Evolutionary conservation across 2,113 vertebrate genomes (phyloP), one percentile per base, ranked within the genome.

Genomic region (Datnioides undecimradiatus): DNA sequence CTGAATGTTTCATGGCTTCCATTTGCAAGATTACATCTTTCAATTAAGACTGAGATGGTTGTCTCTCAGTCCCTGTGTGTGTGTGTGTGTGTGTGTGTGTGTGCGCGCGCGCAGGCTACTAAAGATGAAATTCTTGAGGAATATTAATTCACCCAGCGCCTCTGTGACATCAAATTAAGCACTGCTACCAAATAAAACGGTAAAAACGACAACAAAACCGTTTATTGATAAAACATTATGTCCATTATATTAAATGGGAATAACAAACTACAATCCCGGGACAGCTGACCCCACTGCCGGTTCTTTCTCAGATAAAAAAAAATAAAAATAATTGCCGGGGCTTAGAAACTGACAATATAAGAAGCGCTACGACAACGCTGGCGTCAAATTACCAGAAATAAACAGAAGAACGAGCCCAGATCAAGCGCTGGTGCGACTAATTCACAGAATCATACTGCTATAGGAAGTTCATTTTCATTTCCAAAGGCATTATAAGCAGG

Each of bases 1-100:
- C 46, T 84, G 60, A 90, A 89, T 90, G 80, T 91, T 92, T 89
- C 83, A 90, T 84, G 70, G 60, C 74, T 88, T 91, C 90, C 88
- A 88, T 93, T 91, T 90, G 58, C 80, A 89, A 92, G 90, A 93
- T 91, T 92, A 86, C 71, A 92, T 92, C 91, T 93, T 91, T 92
- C 89, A 91, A 88, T 92, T 91, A 92, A 88, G 85, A 88, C 67
- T 45, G 45, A 88, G 90, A 92, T 92, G 78, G 80, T 80, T 91
- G 82, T 87, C 90, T 92, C 51, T 80, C 13, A 17, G 63, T 55
- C 33, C 38, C 23, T 25, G 29, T 63, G 23, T 0, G 38, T 72
- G 51, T 82, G 14, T 57, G 34, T 40, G 48, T 71, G 36, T 60
- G 36, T 41, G 31, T 60, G 76, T 12, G 41, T 65, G 51, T 43